Evolutionary conservation across 2,797 vertebrate genomes (phyloP).

Genomic region (Acrossocheilus wenchowensis): DNA sequence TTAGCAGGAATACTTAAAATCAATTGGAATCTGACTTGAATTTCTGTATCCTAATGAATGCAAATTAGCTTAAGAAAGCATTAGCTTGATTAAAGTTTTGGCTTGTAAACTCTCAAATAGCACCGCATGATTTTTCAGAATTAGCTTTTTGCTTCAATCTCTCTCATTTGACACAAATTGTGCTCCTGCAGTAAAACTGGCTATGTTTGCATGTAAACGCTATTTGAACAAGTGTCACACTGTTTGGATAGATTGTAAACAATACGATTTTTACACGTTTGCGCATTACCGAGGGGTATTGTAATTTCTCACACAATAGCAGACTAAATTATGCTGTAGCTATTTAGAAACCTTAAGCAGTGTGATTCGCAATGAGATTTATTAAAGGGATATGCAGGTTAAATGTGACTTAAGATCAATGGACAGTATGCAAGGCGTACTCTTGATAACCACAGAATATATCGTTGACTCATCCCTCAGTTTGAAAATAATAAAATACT

Average conservation of each 20-base stretch:
- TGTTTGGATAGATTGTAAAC: conserved; percentile 31
- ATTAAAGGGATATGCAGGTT: conserved; percentile 11
- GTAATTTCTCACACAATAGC: neutral
- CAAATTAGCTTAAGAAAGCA: conserved; percentile 21
- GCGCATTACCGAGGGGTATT: neutral
- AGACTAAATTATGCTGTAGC: neutral
- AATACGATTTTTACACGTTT: neutral
- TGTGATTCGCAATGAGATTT: neutral
- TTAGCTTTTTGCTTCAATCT: neutral
- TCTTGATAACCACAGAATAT: neutral
- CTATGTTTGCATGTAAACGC: neutral
- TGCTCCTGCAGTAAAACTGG: neutral
- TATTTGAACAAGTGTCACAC: conserved; percentile 20
- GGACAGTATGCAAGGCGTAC: neutral
- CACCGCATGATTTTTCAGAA: neutral
- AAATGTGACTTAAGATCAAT: neutral
- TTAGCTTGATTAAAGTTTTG: conserved; percentile 21
- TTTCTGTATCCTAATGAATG: conserved; percentile 17
- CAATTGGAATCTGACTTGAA: conserved; percentile 32
- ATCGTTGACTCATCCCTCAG: neutral
- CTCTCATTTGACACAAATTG: conserved; percentile 24
- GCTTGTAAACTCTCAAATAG: conserved; percentile 14
- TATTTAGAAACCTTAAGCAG: neutral
- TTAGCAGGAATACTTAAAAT: conserved; percentile 5
- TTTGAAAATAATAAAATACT: neutral